These are phyloP conservation scores for Scomber scombrus DNA, from an alignment of 2,113 vertebrate species.

Conservation along the genomic window DNA sequence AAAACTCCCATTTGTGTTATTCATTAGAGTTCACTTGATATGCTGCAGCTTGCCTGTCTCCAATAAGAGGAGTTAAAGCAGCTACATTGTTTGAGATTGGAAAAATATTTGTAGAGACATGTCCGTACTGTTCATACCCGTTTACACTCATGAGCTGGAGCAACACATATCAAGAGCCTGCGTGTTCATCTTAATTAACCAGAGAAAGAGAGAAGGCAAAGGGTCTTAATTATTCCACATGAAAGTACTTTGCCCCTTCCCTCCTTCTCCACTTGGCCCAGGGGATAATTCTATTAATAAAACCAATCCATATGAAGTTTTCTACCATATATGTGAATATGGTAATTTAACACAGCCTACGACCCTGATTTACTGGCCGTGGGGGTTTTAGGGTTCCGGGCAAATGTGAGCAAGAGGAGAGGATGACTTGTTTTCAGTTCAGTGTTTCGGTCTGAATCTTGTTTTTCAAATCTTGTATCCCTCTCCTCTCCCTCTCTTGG, in stretches of 20 bases:
- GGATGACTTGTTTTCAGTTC: conserved; percentile 14
- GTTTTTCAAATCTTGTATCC: conserved; percentile 24
- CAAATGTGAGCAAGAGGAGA: conserved; percentile 12
- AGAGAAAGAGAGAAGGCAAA: conserved; percentile 42
- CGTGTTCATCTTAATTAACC: conserved; percentile 70
- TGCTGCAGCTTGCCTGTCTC: no score
- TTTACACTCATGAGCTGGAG: conserved; percentile 14
- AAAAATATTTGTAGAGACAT: no score
- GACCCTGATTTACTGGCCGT: conserved; percentile 15
- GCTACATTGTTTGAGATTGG: no score
- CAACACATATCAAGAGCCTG: conserved; percentile 44
- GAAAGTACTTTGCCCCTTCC: conserved; percentile 62
- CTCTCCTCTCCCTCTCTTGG: not conserved
- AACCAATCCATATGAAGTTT: conserved; percentile 75
- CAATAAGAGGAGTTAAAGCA: no score
- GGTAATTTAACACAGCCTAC: conserved; percentile 60
- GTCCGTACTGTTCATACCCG: no score
- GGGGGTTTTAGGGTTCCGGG: conserved; percentile 30
- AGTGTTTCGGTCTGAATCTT: conserved; percentile 8
- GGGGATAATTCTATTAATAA: conserved; percentile 74
- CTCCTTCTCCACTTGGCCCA: conserved; percentile 46
- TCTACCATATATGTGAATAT: conserved; percentile 69
- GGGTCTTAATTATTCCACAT: conserved; percentile 75
- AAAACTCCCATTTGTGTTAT: no score
- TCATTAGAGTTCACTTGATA: no score